These are phyloP conservation scores for Phoenicopterus ruber DNA, from an alignment of 2,113 vertebrate species.

Conservation along the genomic window DNA sequence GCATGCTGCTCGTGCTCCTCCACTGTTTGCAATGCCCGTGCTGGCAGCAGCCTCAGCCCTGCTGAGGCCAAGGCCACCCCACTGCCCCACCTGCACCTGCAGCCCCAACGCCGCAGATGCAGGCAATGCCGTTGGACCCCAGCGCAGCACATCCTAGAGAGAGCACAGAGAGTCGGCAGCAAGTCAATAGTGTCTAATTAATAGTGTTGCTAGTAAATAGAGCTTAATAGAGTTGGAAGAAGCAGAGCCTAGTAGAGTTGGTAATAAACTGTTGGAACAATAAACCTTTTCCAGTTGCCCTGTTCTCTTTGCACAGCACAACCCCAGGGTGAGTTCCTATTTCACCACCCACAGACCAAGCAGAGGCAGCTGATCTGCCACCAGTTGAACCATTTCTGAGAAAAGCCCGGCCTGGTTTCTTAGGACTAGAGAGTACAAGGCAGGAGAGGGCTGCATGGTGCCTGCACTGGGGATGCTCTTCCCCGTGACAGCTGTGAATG, in stretches of 20 bases:
- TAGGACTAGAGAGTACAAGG: neutral
- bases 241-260: neutral
- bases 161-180: neutral
- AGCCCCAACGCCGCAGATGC: neutral
- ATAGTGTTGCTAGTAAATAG: neutral
- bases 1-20: neutral
- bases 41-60: neutral
- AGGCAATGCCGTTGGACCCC: no score
- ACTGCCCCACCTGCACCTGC: neutral
- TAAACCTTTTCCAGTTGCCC: neutral
- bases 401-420: neutral
- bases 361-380: neutral
- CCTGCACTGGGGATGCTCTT: neutral
- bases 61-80: neutral
- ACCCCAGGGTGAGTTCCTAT: neutral
- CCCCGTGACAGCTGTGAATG: no score
- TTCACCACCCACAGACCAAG: neutral
- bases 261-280: neutral
- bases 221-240: neutral
- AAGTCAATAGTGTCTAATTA: no score
- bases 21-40: fast-evolving
- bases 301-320: neutral
- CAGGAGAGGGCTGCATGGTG: neutral
- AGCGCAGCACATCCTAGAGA: no score
- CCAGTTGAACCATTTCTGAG: neutral